Conservation (phyloP, 2,113 vertebrate genomes). For the Prolemur simus region DNA sequence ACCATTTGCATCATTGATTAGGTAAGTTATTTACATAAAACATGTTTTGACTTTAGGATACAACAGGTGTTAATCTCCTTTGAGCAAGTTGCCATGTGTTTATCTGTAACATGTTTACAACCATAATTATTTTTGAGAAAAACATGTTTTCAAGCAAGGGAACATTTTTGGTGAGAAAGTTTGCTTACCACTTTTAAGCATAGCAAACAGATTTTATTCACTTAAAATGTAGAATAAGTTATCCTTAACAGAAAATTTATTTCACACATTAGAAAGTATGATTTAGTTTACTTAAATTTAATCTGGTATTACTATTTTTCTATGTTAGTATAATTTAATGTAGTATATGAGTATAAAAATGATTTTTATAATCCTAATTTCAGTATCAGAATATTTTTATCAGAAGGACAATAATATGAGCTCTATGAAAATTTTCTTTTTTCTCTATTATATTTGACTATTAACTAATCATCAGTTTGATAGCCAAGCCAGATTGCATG, state of each 20-base stretch:
- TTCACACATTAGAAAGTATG: not conserved
- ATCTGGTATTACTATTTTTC: not conserved
- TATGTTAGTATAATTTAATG: not conserved
- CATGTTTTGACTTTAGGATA: slow-evolving; percentile 34
- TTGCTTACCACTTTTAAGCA: not conserved
- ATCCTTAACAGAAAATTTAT: not conserved
- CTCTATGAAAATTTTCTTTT: not conserved
- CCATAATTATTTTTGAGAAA: slow-evolving; percentile 32
- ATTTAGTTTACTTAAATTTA: slow-evolving; percentile 48
- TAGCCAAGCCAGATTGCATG: not conserved
- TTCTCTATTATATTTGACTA: not conserved
- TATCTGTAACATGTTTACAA: not conserved
- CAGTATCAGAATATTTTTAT: slow-evolving; percentile 33
- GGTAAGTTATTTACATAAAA: slow-evolving; percentile 35
- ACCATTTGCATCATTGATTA: slow-evolving; percentile 22
- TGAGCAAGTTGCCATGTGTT: not conserved
- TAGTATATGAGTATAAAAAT: not conserved
- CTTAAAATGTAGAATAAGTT: not conserved
- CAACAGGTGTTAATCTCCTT: slow-evolving; percentile 15
- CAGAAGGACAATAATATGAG: not conserved
- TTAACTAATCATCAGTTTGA: not conserved
- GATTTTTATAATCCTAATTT: slow-evolving; percentile 17
- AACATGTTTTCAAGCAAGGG: not conserved
- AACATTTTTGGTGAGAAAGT: not conserved
- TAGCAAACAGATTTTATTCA: slow-evolving; percentile 20